These are phyloP conservation scores for Drosophila insularis DNA, from an alignment of 1,140 invertebrate genomes.

Conservation along the genomic window DNA sequence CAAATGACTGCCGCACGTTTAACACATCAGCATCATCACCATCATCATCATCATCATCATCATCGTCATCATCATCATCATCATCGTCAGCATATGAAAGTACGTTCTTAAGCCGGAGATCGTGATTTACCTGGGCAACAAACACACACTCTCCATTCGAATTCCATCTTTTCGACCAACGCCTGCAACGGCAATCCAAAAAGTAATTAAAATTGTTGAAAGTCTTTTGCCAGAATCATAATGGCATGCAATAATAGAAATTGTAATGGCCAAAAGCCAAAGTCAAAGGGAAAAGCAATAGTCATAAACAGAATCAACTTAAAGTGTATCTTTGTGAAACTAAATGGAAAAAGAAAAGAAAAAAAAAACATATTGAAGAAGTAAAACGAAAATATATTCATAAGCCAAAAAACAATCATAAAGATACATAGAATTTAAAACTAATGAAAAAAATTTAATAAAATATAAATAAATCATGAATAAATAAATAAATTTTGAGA, in stretches of 20 bases:
- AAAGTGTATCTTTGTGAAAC: background rate
- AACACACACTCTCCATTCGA: conserved; percentile 23
- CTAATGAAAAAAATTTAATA: too few relatives aligned
- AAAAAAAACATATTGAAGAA: background rate
- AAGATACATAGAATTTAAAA: too few relatives aligned
- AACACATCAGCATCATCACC: conserved; percentile 56
- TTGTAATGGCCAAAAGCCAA: conserved; percentile 44
- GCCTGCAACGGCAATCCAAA: conserved; percentile 32
- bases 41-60: background rate
- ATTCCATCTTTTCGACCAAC: conserved; percentile 31
- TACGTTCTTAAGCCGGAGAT: conserved; percentile 39
- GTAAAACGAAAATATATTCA: too few relatives aligned
- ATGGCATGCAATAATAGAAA: conserved; percentile 60
- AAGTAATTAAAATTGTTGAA: conserved; percentile 69
- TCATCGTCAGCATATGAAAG: conserved; percentile 32
- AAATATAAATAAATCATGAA: too few relatives aligned
- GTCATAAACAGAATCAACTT: conserved; percentile 12
- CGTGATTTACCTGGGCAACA: conserved; percentile 37
- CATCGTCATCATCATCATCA: background rate
- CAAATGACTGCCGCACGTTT: conserved; percentile 80
- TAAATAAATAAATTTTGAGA: too few relatives aligned
- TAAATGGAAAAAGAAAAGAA: background rate
- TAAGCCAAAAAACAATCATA: too few relatives aligned
- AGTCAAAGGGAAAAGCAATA: conserved; percentile 23
- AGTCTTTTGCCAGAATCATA: conserved; percentile 48